Evolutionary conservation across 2,888 invertebrate genomes (phyloP).

Genomic region (Apoderus coryli): DNA sequence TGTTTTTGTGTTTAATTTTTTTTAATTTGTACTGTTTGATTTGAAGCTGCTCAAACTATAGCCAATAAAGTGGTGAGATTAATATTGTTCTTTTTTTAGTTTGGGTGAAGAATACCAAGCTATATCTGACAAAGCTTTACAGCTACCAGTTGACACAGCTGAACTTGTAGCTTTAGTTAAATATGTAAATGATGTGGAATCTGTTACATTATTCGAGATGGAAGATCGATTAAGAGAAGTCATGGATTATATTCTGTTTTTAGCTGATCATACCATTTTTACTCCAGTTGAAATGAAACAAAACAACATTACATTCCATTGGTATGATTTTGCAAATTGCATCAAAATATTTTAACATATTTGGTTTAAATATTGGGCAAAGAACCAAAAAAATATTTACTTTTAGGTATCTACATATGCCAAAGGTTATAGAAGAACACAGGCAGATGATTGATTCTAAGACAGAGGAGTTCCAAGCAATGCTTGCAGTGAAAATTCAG

Average conservation of each 20-base stretch:
- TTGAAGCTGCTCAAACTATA: too few relatives aligned
- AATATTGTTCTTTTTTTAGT: slow-evolving; percentile 38
- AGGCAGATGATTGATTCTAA: slow-evolving; percentile 66
- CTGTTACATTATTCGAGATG: slow-evolving; percentile 52
- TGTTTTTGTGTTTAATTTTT: too few relatives aligned
- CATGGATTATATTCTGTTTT: slow-evolving; percentile 62
- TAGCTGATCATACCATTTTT: slow-evolving; percentile 68
- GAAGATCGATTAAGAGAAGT: slow-evolving; percentile 55
- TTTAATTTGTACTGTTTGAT: not conserved
- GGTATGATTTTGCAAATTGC: too few relatives aligned
- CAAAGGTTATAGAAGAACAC: slow-evolving; percentile 70
- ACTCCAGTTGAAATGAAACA: slow-evolving; percentile 77
- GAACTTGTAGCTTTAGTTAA: slow-evolving; percentile 71
- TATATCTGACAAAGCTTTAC: slow-evolving; percentile 65
- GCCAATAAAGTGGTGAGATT: too few relatives aligned
- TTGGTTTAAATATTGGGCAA: slow-evolving; percentile 10
- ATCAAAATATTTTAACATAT: slow-evolving; percentile 9
- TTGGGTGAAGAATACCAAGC: slow-evolving; percentile 71
- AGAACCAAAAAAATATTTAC: too few relatives aligned
- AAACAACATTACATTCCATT: slow-evolving; percentile 76
- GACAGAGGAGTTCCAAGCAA: slow-evolving; percentile 72
- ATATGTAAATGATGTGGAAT: slow-evolving; percentile 63
- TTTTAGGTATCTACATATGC: slow-evolving; percentile 57
- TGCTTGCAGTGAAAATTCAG: slow-evolving; percentile 60
- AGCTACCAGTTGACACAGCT: slow-evolving; percentile 68